A percentile compares a stretch with the other conserved stretches of the same genome.
Conservation (phyloP, 2,113 vertebrate species). For the Sigmodon hispidus region DNA sequence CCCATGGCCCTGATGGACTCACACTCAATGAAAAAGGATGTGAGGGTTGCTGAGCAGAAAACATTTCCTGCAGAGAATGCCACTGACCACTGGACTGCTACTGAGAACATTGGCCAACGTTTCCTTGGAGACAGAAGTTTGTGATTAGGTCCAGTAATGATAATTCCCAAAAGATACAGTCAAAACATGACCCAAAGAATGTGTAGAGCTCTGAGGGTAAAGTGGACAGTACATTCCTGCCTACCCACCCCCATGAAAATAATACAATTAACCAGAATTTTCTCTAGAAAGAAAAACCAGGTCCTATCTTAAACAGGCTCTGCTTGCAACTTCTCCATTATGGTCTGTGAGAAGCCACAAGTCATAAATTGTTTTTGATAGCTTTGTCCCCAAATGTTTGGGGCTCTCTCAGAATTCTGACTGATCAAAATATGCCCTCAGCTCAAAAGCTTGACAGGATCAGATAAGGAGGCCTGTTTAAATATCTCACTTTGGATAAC, state of each 20-base stretch:
- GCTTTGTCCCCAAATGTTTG: conserved; percentile 4
- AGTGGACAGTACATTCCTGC: background rate
- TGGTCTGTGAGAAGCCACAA: background rate
- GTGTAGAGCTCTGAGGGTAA: background rate
- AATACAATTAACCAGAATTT: background rate
- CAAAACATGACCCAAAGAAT: background rate
- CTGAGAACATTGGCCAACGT: no score
- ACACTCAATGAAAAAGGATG: background rate
- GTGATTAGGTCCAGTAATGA: background rate
- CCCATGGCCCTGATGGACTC: background rate
- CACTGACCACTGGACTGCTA: background rate
- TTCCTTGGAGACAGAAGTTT: background rate
- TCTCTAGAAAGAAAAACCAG: background rate
- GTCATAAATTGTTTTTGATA: conserved; percentile 2
- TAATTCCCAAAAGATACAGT: background rate
- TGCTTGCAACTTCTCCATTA: background rate
- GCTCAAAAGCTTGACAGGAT: conserved; percentile 44
- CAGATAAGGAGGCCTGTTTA: conserved; percentile 44
- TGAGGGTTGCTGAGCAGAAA: background rate
- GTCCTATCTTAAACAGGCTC: background rate
- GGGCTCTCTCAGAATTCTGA: background rate
- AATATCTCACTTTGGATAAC: conserved; percentile 37
- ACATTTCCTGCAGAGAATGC: background rate
- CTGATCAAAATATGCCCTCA: background rate
- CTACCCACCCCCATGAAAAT: background rate